Evolutionary conservation across 2,113 vertebrate species (phyloP).

Genomic region (Morone saxatilis): DNA sequence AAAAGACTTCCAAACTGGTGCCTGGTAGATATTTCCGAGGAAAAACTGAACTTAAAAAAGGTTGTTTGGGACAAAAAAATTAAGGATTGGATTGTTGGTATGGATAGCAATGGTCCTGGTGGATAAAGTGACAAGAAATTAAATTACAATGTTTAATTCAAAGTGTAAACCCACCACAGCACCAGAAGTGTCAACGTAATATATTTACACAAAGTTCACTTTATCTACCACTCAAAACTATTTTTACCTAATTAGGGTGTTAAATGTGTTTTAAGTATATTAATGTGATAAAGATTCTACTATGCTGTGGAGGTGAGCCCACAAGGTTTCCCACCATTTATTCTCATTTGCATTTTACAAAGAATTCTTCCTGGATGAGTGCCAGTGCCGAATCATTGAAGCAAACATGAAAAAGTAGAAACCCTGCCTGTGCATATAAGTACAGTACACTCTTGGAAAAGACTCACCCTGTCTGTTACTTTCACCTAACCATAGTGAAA

Average conservation of each 20-base stretch:
- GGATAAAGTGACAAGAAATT: neutral
- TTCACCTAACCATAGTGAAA: constrained; percentile 39
- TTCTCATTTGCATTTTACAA: constrained; percentile 13
- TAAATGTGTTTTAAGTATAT: neutral
- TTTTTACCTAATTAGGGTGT: neutral
- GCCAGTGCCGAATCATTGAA: neutral
- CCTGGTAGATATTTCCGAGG: neutral
- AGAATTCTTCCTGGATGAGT: constrained; percentile 18
- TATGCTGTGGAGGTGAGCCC: neutral
- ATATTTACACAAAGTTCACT: neutral
- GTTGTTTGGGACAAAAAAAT: neutral
- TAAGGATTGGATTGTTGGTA: neutral
- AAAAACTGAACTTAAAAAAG: neutral
- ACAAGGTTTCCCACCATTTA: neutral
- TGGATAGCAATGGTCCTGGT: neutral
- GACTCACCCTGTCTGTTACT: constrained; percentile 12
- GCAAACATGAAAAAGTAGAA: constrained; percentile 6
- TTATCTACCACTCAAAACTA: neutral
- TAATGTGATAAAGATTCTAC: neutral
- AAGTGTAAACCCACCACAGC: neutral
- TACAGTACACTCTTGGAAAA: neutral
- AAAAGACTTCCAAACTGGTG: neutral
- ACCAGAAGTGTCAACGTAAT: neutral
- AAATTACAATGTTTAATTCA: neutral
- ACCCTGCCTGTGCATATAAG: neutral